Evolutionary conservation across 2,113 vertebrate species (phyloP), one percentile per base, ranked within the genome.

Genomic region (Trogon surrucura): DNA sequence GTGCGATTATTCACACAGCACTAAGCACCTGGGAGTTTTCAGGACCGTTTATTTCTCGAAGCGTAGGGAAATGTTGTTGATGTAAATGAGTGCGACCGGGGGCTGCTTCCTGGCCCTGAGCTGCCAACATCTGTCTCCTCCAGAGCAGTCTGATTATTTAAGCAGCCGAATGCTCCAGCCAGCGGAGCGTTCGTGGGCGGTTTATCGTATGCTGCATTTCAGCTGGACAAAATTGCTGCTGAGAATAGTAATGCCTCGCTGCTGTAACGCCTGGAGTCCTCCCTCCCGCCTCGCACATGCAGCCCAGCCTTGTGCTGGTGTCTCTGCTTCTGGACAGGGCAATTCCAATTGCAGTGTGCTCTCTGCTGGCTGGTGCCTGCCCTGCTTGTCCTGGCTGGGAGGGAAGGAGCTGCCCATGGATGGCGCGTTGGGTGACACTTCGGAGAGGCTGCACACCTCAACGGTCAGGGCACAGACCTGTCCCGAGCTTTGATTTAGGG

Each of bases 391-490:
- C 0, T 23, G n/a, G 51, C 66, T 74, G 7, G 41, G 19, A 18
- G 38, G 6, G 5, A 71, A 67, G 44, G 13, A 56, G 38, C 9
- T 26, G 19, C 60, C 5, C 0, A 0, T 25, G 66, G 48, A 5
- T 50, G n/a, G 21, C 16, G 36, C 4, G 1, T 21, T 53, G 1
- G 1, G 13, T 57, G 74, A 21, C 4, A 1, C 4, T 34, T 60
- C 2, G 23, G 71, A 48, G 29, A 32, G 51, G 18, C 71, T 75
- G 26, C 32, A 3, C 25, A 30, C 19, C 6, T 1, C 73, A 61
- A 10, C 2, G 4, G 29, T 14, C 27, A n/a, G 32, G 61, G 57
- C 82, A 80, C 1, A 1, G 53, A 22, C 32, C 10, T 0, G 0
- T 38, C 50, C 45, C n/a, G 32, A 58, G 58, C 67, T 80, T 64